These are phyloP conservation scores for Nematolebias whitei DNA, from an alignment of 2,113 vertebrate genomes.

Conservation along the genomic window DNA sequence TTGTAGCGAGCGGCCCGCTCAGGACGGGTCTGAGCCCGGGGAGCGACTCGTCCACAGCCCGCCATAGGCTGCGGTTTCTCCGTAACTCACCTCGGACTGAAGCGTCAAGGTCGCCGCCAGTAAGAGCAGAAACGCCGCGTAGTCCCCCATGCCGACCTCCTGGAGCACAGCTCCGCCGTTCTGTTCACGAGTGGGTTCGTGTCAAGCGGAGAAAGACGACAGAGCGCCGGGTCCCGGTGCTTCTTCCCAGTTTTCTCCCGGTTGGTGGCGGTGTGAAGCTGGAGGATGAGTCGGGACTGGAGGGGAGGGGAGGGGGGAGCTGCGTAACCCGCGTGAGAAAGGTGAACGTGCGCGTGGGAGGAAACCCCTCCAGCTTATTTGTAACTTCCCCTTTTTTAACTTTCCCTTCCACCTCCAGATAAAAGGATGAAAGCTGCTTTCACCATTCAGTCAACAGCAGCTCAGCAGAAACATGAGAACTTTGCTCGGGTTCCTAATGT, in stretches of 20 bases:
- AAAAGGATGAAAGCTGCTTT: no score
- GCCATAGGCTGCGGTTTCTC: constrained; percentile 23
- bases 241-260: constrained; percentile 49
- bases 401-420: no score
- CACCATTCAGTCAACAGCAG: no score
- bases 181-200: constrained; percentile 1
- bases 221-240: constrained; percentile 24
- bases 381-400: no score
- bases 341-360: accelerated
- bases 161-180: constrained; percentile 39
- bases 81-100: constrained; percentile 78
- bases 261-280: constrained; percentile 24
- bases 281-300: constrained; percentile 44
- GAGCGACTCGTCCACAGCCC: neutral
- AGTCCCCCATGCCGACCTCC: constrained; percentile 72
- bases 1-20: no score
- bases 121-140: constrained; percentile 73
- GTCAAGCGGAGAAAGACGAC: neutral
- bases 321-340: no score
- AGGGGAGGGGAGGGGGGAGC: constrained; percentile 20
- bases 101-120: constrained; percentile 78
- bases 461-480: constrained; percentile 8
- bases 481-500: neutral
- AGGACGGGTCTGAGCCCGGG: neutral
- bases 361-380: no score